A percentile compares a stretch with the other conserved stretches of the same genome.
Evolutionary conservation across 2,113 vertebrate genomes (phyloP).

Genomic region (Meleagris gallopavo): DNA sequence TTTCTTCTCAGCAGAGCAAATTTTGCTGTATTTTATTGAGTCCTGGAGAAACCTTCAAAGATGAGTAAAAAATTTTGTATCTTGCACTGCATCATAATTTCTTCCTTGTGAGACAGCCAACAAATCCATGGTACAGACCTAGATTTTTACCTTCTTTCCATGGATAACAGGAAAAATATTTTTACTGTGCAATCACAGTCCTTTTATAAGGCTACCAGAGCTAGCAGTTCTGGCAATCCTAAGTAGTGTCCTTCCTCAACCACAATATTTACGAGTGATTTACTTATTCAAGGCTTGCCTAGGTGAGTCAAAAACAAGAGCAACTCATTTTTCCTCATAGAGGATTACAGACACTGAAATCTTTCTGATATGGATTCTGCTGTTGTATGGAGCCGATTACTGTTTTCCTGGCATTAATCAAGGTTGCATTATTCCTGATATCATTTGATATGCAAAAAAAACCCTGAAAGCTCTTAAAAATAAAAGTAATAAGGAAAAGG

Average conservation of each 20-base stretch:
- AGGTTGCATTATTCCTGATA: neutral
- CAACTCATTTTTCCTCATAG: neutral
- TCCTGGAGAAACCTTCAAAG: conserved; percentile 16
- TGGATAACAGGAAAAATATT: conserved; percentile 17
- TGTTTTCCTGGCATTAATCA: neutral
- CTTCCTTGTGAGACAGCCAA: neutral
- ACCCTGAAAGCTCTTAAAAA: neutral
- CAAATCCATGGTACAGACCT: neutral
- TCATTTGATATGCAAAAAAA: neutral
- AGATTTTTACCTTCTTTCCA: neutral
- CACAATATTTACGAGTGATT: neutral
- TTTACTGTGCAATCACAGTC: neutral
- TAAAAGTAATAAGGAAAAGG: neutral
- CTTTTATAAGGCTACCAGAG: neutral
- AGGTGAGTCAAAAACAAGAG: neutral
- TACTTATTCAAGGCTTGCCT: conserved; percentile 1
- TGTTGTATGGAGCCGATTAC: neutral
- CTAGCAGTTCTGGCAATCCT: conserved; percentile 11
- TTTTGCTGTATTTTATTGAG: neutral
- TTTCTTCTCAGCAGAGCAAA: neutral
- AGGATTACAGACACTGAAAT: neutral
- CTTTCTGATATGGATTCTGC: neutral
- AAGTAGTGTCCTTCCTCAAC: neutral
- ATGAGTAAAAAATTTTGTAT: conserved; percentile 36
- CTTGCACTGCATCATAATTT: neutral